phyloP scores from a whole-genome alignment of 1,140 invertebrate genomes.

The Metaphire vulgaris region DNA sequence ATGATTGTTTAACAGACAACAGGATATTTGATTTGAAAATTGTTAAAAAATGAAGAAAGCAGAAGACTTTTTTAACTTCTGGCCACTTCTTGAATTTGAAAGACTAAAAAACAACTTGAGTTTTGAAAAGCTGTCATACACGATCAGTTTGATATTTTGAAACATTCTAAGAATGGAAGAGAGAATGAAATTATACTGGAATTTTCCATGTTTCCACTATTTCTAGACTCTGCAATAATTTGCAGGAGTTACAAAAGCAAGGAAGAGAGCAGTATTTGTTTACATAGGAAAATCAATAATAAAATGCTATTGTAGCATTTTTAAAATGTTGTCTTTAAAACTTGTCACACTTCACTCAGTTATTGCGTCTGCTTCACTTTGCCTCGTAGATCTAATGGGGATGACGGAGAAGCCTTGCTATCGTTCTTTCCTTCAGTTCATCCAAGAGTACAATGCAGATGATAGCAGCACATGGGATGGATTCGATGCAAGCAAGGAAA shows the following conservation, averaged over 20 bases:
- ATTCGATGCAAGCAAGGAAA: conserved; percentile 76
- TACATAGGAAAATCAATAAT: not conserved
- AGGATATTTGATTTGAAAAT: too few species aligned
- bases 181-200: too few species aligned
- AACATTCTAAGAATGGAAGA: too few species aligned
- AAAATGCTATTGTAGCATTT: not conserved
- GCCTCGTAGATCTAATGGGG: conserved; percentile 81
- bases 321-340: not conserved
- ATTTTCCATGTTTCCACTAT: too few species aligned
- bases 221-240: too few species aligned
- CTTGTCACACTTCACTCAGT: not conserved
- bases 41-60: too few species aligned
- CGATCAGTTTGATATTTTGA: too few species aligned
- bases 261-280: not conserved
- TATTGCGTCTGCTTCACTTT: not conserved
- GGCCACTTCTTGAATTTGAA: too few species aligned
- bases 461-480: conserved; percentile 91
- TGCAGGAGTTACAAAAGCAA: not conserved
- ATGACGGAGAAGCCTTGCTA: conserved; percentile 98
- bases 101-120: too few species aligned
- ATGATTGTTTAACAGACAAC: too few species aligned
- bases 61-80: too few species aligned
- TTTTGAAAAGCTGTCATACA: too few species aligned
- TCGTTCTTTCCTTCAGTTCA: conserved; percentile 90
- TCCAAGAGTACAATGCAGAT: conserved; percentile 86